These are phyloP conservation scores for Aphyosemion australe DNA, from an alignment of 2,113 vertebrate genomes.

Conservation along the genomic window DNA sequence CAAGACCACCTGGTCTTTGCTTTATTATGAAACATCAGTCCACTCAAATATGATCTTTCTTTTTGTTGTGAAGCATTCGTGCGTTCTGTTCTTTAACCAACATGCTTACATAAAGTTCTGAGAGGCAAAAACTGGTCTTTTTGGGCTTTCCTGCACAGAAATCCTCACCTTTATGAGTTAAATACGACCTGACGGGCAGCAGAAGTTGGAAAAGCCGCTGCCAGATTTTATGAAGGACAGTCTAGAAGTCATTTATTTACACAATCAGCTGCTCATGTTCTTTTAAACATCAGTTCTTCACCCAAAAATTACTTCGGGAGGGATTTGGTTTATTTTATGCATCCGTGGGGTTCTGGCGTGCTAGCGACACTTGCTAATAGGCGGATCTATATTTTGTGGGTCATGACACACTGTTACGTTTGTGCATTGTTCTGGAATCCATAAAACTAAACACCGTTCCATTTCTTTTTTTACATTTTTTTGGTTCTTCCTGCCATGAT, in stretches of 20 bases:
- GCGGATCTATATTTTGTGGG: neutral
- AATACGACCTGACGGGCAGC: slow-evolving; percentile 4
- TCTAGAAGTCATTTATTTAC: slow-evolving; percentile 4
- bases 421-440: neutral
- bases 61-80: slow-evolving; percentile 27
- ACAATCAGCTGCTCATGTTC: neutral
- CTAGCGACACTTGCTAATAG: slow-evolving; percentile 1
- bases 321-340: neutral
- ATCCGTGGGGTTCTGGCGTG: slow-evolving; percentile 21
- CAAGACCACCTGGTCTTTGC: slow-evolving; percentile 34
- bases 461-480: slow-evolving; percentile 3
- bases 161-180: neutral
- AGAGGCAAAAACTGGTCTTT: slow-evolving; percentile 2
- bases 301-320: no score
- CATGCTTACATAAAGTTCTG: slow-evolving; percentile 31
- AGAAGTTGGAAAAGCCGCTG: neutral
- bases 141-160: neutral
- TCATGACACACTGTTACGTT: slow-evolving; percentile 53
- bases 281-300: neutral
- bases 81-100: slow-evolving; percentile 3
- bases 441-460: neutral
- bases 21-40: slow-evolving; percentile 16
- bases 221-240: slow-evolving; percentile 38
- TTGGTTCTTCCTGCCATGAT: slow-evolving; percentile 3
- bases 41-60: slow-evolving; percentile 10